Evolutionary conservation across 2,888 invertebrate genomes (phyloP).

Genomic region (Drosophila mulleri): DNA sequence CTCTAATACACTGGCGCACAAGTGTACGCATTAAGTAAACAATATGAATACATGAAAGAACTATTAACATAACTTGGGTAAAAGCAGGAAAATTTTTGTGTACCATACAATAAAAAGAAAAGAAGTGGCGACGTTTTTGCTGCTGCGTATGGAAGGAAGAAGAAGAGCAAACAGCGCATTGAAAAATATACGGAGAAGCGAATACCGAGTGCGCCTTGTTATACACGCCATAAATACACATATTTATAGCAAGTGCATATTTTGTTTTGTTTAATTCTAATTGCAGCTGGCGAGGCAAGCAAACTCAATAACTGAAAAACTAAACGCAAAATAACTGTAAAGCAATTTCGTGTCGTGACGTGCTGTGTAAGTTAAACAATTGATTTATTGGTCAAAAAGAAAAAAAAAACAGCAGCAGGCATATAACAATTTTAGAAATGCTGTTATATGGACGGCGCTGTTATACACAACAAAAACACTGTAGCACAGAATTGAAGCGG

Average conservation of each 20-base stretch:
- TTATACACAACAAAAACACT: constrained; percentile 59
- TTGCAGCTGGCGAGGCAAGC: constrained; percentile 46
- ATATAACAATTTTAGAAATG: constrained; percentile 35
- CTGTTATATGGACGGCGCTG: constrained; percentile 44
- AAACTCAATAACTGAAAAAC: neutral
- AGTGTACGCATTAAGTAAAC: constrained; percentile 2
- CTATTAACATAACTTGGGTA: constrained; percentile 4
- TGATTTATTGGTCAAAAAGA: constrained; percentile 40
- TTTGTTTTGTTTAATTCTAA: constrained; percentile 42
- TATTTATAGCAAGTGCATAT: constrained; percentile 48
- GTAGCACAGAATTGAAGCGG: constrained; percentile 59
- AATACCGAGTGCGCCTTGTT: constrained; percentile 45
- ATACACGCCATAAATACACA: constrained; percentile 17
- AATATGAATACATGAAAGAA: neutral
- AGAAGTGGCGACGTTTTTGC: constrained; percentile 63
- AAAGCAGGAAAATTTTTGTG: constrained; percentile 35
- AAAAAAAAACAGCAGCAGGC: constrained; percentile 24
- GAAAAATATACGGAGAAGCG: constrained; percentile 45
- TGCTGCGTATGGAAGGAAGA: constrained; percentile 38
- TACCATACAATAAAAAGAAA: constrained; percentile 29
- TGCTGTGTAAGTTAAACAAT: constrained; percentile 52
- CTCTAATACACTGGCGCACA: constrained; percentile 8
- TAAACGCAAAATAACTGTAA: constrained; percentile 20
- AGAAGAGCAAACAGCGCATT: constrained; percentile 48
- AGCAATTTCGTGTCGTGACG: constrained; percentile 21